These are phyloP conservation scores for Crossaster papposus DNA, from an alignment of 53 echinoderm and acorn worm species.

Conservation along the genomic window DNA sequence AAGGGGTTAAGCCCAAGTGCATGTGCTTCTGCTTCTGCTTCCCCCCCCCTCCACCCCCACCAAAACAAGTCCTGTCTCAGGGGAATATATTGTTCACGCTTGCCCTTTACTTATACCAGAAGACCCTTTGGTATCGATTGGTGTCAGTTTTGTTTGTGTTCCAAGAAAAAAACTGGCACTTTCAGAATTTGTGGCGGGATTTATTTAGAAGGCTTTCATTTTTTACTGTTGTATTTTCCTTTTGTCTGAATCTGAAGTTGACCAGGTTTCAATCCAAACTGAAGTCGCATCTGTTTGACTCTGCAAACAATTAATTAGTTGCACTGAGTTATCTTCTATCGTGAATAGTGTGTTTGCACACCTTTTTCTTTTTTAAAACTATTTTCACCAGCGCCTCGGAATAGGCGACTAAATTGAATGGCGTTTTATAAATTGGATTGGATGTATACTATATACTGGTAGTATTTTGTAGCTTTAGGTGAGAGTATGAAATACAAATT, in stretches of 20 bases:
- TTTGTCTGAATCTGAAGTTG: neutral
- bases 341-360: too few relatives aligned
- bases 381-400: too few relatives aligned
- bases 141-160: neutral
- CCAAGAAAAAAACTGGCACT: conserved; percentile 27
- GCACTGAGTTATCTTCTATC: too few relatives aligned
- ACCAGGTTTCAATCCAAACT: neutral
- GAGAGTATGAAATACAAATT: too few relatives aligned
- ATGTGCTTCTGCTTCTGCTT: neutral
- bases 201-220: neutral
- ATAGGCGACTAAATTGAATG: too few relatives aligned
- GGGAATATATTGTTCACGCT: conserved; percentile 12
- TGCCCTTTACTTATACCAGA: neutral
- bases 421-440: too few relatives aligned
- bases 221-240: neutral
- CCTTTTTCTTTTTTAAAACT: too few relatives aligned
- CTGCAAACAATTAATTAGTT: too few relatives aligned
- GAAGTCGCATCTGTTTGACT: too few relatives aligned
- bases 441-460: too few relatives aligned
- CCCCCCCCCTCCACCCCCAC: too few relatives aligned
- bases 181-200: neutral
- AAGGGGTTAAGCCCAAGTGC: conserved; percentile 20
- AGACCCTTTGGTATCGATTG: neutral
- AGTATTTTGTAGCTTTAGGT: too few relatives aligned
- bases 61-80: conserved; percentile 10